Evolutionary conservation across 1,140 invertebrate genomes (phyloP).

Genomic region (Panulirus ornatus): DNA sequence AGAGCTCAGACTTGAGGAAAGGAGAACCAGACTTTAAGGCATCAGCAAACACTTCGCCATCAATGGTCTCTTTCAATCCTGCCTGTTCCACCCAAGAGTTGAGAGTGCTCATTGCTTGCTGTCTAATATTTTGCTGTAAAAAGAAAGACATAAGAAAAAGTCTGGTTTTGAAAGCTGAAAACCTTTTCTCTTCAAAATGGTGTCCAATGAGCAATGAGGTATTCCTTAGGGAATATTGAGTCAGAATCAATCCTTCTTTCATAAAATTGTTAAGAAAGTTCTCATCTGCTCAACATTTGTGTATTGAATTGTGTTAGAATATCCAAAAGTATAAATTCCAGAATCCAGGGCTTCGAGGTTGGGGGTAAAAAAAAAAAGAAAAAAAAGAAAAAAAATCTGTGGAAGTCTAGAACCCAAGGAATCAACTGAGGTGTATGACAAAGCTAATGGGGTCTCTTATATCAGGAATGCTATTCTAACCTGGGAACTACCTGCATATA

Average conservation of each 20-base stretch:
- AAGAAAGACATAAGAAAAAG: neutral
- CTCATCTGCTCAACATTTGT: neutral
- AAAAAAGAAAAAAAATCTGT: too few relatives aligned
- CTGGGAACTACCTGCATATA: too few relatives aligned
- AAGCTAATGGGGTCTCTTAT: too few relatives aligned
- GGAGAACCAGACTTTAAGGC: slow-evolving; percentile 91
- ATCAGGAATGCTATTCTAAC: too few relatives aligned
- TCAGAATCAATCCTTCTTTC: neutral
- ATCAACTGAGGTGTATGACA: too few relatives aligned
- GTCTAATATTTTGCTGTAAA: slow-evolving; percentile 86
- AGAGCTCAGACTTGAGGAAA: slow-evolving; percentile 87
- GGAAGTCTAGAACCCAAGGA: too few relatives aligned
- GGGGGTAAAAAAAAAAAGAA: too few relatives aligned
- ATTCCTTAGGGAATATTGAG: neutral
- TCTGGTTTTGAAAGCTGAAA: too few relatives aligned
- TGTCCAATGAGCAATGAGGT: too few relatives aligned
- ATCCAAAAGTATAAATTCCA: neutral
- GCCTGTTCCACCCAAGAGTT: slow-evolving; percentile 88
- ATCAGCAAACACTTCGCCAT: slow-evolving; percentile 92
- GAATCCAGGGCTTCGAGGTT: too few relatives aligned
- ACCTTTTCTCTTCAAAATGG: too few relatives aligned
- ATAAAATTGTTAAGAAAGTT: neutral
- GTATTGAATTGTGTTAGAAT: neutral
- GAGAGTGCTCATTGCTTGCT: slow-evolving; percentile 87
- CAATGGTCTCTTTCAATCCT: slow-evolving; percentile 88